A percentile compares a stretch with the other conserved stretches of the same genome.
phyloP scores from a whole-genome alignment of 1,140 invertebrate species.

The Trichomalopsis sarcophagae region DNA sequence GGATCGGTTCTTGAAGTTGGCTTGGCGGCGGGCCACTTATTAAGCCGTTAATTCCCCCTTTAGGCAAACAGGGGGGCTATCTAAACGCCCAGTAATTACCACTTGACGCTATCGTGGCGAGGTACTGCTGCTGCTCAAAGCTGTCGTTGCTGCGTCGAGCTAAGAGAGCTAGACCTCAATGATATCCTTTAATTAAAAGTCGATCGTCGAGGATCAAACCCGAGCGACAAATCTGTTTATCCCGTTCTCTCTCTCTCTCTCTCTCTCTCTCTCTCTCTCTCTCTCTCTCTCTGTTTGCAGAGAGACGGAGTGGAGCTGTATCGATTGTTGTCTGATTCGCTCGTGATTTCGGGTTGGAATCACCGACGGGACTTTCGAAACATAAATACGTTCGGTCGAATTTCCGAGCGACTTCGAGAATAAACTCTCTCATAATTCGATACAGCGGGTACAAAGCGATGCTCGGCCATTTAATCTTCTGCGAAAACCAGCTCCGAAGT shows the following conservation, averaged over 20 bases:
- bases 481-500: not conserved
- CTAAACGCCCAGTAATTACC: constrained; percentile 47
- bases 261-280: not conserved
- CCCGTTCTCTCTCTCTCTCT: not conserved
- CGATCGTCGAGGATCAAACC: constrained; percentile 27
- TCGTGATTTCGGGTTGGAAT: not conserved
- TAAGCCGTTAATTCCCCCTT: constrained; percentile 62
- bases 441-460: too few relatives aligned
- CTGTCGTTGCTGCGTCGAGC: not conserved
- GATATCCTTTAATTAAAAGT: constrained; percentile 47
- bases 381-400: too few relatives aligned
- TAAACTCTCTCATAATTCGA: too few relatives aligned
- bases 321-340: not conserved
- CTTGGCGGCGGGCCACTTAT: constrained; percentile 57
- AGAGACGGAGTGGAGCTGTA: too few relatives aligned
- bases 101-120: constrained; percentile 27
- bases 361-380: not conserved
- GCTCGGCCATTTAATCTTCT: too few relatives aligned
- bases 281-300: not conserved
- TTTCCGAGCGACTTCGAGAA: too few relatives aligned
- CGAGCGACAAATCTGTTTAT: not conserved
- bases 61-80: constrained; percentile 31
- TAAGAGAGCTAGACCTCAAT: not conserved
- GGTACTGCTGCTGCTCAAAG: not conserved
- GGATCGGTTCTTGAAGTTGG: constrained; percentile 62